These are phyloP conservation scores for Leptinotarsa juncta DNA, from an alignment of 2,888 invertebrate species.

Conservation along the genomic window DNA sequence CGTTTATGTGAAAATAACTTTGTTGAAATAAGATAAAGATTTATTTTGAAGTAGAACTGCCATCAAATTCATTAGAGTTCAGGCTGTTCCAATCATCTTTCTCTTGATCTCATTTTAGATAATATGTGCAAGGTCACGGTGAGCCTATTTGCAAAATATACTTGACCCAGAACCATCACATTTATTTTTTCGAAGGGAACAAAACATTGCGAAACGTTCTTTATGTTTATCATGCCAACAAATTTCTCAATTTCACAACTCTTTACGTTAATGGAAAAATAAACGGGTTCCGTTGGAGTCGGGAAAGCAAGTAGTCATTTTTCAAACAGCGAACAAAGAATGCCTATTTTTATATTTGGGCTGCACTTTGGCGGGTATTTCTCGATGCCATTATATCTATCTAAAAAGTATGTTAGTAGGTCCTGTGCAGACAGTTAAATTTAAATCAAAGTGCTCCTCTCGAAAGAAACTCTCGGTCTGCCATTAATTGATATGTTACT, in stretches of 20 bases:
- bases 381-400: constrained; percentile 25
- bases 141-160: constrained; percentile 16
- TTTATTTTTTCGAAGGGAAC: constrained; percentile 20
- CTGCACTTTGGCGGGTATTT: constrained; percentile 25
- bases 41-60: background rate
- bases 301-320: background rate
- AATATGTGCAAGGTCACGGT: constrained; percentile 8
- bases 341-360: constrained; percentile 31
- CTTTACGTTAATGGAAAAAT: constrained; percentile 13
- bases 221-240: background rate
- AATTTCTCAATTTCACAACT: constrained; percentile 6
- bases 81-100: background rate
- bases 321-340: constrained; percentile 13
- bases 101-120: background rate
- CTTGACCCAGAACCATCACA: constrained; percentile 21
- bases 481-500: constrained; percentile 18
- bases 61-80: background rate
- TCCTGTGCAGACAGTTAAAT: constrained; percentile 36
- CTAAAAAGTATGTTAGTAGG: constrained; percentile 47
- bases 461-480: constrained; percentile 11
- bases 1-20: no score
- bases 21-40: background rate
- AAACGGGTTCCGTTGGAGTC: constrained; percentile 7
- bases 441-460: constrained; percentile 16
- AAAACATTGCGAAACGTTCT: constrained; percentile 25